Conservation (phyloP, 2,113 vertebrate species). For the Suricata suricatta region DNA sequence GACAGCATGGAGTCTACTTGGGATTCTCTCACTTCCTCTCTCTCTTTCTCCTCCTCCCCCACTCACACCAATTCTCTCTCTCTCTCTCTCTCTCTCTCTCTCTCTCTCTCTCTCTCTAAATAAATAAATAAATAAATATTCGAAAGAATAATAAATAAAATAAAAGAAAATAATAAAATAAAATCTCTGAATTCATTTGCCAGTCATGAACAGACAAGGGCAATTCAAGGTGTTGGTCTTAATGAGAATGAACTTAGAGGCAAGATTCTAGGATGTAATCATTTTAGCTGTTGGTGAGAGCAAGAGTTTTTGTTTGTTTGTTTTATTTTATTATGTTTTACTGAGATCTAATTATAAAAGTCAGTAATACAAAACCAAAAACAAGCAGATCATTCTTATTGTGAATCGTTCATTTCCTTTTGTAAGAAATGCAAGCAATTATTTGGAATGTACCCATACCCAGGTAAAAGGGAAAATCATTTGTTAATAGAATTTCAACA, state of each 20-base stretch:
- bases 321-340: not conserved
- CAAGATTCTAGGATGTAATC: not conserved
- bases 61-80: too few relatives aligned
- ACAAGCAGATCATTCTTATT: not conserved
- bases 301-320: not conserved
- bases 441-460: slow-evolving; percentile 48
- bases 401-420: slow-evolving; percentile 26
- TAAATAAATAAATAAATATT: too few relatives aligned
- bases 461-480: slow-evolving; percentile 63
- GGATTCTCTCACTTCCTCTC: too few relatives aligned
- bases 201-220: not conserved
- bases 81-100: too few relatives aligned
- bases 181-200: not conserved
- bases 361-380: slow-evolving; percentile 53
- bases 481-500: slow-evolving; percentile 64
- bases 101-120: too few relatives aligned
- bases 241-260: not conserved
- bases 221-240: not conserved
- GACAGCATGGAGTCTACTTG: too few relatives aligned
- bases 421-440: slow-evolving; percentile 61
- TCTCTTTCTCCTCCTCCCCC: too few relatives aligned
- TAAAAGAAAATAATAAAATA: not conserved
- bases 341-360: slow-evolving; percentile 51
- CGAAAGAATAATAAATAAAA: too few relatives aligned
- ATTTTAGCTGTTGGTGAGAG: not conserved